phyloP scores from a whole-genome alignment of 1,140 invertebrate species.

The Hydropsyche tenuis region DNA sequence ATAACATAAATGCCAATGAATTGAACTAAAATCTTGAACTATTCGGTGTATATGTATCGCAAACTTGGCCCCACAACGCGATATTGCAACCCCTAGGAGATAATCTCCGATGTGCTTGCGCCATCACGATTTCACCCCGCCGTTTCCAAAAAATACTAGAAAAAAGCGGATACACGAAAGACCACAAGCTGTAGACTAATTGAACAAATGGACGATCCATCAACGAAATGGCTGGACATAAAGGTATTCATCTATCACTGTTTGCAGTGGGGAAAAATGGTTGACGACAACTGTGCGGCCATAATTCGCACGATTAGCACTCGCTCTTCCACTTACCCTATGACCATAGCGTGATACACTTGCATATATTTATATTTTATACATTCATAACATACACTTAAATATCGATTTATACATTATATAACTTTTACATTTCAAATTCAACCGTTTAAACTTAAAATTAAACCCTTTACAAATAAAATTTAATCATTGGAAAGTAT shows the following conservation, averaged over 20 bases:
- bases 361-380: not conserved
- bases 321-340: constrained; percentile 11
- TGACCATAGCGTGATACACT: constrained; percentile 11
- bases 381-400: no score
- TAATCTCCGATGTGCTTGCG: constrained; percentile 11
- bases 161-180: not conserved
- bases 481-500: no score
- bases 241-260: constrained; percentile 3
- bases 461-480: no score
- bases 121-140: constrained; percentile 14
- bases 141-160: constrained; percentile 4
- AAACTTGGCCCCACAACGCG: not conserved
- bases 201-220: constrained; percentile 23
- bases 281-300: no score
- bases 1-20: no score
- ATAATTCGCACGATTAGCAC: constrained; percentile 7
- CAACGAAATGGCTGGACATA: constrained; percentile 13
- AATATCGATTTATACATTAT: no score
- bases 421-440: no score
- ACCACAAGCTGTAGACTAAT: constrained; percentile 12
- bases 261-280: no score
- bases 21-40: no score
- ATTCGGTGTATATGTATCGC: constrained; percentile 12
- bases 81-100: constrained; percentile 2
- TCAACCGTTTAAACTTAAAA: no score